Base-by-base conservation (phyloP, 1,140 invertebrate genomes). In the Ruditapes philippinarum region DNA sequence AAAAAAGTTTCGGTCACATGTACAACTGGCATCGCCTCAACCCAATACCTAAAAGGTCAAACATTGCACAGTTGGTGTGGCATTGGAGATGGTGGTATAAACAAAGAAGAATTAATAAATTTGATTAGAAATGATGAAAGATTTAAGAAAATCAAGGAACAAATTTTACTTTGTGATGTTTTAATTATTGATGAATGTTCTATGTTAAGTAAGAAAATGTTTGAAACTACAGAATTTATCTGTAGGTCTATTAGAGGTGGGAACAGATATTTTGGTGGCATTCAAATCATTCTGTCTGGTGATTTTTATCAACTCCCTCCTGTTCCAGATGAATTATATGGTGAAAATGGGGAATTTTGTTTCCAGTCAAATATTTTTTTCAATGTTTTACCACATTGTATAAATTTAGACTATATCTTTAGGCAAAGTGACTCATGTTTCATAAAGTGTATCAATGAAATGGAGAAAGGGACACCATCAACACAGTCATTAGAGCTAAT, bases 321-420 rank as follows among this genome's bases (percentile, higher is more conserved):
- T 36, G 38, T 74, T 11, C 28, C 28, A 33, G 70, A 74, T 74
- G 19, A 74, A n/a, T 40, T 74, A n/a, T 36, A 74, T 33, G 70
- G 70, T 12, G 70, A 74, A 22, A 74, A 4, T 36, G 70, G 70
- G 22, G n/a, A 33, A 40, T 49, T 49, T 49, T 74, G 70, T 74
- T 74, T 74, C 38, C 9, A 33, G 31, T 74, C 70, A 22, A n/a
- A n/a, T n/a, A n/a, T n/a, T n/a, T 74, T 74, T 7, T 36, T 25
- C 12, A 74, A n/a, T n/a, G 19, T n/a, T 7, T 7, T 74, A 5
- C 12, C 28, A 11, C 70, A 74, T 33, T 12, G 14, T 12, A 40
- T 74, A 19, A 11, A 5, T 12, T 40, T 74, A 12, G 9, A 74
- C 4, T 9, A 7, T 25, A 33, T 74, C 12, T 74, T 74, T n/a